Conservation (phyloP, 2,113 vertebrate genomes). For the Saguinus midas region DNA sequence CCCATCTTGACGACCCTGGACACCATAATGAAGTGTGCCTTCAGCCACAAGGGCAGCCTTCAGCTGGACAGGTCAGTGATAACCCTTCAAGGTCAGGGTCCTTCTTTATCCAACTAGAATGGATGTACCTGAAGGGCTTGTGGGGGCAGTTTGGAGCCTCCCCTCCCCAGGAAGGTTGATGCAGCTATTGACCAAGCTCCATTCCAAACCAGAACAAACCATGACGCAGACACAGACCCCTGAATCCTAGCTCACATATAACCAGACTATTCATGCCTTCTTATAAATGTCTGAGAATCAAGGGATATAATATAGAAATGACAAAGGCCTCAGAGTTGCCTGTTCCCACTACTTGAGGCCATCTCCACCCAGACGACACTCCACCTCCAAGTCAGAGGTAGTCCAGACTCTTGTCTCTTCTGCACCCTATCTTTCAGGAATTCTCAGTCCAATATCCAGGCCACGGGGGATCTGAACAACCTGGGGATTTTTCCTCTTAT, state of each 20-base stretch:
- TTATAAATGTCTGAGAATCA: background rate
- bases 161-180: background rate
- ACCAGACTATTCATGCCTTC: background rate
- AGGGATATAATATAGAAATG: background rate
- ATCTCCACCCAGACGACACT: background rate
- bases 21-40: slow-evolving; percentile 92
- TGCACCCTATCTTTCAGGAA: slow-evolving; percentile 72
- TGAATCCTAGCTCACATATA: no score
- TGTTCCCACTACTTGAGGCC: background rate
- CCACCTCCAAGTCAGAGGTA: background rate
- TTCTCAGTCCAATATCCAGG: slow-evolving; percentile 81
- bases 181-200: background rate
- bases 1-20: slow-evolving; percentile 92
- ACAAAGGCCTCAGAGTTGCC: background rate
- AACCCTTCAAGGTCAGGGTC: background rate
- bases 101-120: background rate
- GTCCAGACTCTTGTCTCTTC: background rate
- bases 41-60: slow-evolving; percentile 88
- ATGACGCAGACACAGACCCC: no score
- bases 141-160: accelerated
- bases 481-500: slow-evolving; percentile 72
- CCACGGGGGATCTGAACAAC: slow-evolving; percentile 81
- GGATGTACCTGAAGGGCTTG: background rate
- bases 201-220: background rate
- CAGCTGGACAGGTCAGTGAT: slow-evolving; percentile 87